A percentile compares a stretch with the other conserved stretches of the same genome.
These are phyloP conservation scores for Agrotis segetum DNA, from an alignment of 2,888 invertebrate genomes.

Conservation along the genomic window DNA sequence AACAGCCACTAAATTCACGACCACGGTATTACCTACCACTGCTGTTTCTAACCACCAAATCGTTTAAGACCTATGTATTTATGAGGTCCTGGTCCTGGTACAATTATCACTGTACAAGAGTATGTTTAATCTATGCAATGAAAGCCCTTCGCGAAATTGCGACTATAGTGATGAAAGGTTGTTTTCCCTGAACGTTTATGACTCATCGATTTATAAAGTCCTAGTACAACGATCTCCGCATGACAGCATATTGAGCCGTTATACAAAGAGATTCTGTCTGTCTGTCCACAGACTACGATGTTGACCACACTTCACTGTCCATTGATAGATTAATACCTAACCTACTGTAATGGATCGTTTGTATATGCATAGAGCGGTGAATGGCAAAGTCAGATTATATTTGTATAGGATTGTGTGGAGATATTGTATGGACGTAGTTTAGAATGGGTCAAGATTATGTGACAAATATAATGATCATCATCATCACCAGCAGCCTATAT, in stretches of 20 bases:
- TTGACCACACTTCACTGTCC: conserved; percentile 53
- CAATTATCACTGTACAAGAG: too few relatives aligned
- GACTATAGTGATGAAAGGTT: too few relatives aligned
- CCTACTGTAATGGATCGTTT: conserved; percentile 38
- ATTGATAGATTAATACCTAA: conserved; percentile 45
- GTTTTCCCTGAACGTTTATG: not conserved
- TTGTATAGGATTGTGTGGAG: not conserved
- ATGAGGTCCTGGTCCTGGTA: too few relatives aligned
- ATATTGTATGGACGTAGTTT: not conserved
- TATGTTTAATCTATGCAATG: too few relatives aligned
- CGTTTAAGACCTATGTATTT: too few relatives aligned
- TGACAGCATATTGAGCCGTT: conserved; percentile 19
- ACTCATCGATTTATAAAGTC: conserved; percentile 17
- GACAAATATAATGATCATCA: too few relatives aligned
- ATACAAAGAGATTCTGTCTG: conserved; percentile 23
- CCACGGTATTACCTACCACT: too few relatives aligned
- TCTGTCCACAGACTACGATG: conserved; percentile 20
- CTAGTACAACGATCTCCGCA: conserved; percentile 22
- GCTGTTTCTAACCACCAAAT: too few relatives aligned
- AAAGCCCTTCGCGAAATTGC: too few relatives aligned
- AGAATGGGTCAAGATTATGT: too few relatives aligned
- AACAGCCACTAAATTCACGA: too few relatives aligned
- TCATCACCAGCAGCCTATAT: too few relatives aligned
- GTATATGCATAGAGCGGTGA: conserved; percentile 25
- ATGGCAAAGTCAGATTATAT: conserved; percentile 23